A percentile compares a stretch with the other conserved stretches of the same genome.
phyloP scores from a whole-genome alignment of 2,113 vertebrate genomes.

The Rousettus leschenaultii region DNA sequence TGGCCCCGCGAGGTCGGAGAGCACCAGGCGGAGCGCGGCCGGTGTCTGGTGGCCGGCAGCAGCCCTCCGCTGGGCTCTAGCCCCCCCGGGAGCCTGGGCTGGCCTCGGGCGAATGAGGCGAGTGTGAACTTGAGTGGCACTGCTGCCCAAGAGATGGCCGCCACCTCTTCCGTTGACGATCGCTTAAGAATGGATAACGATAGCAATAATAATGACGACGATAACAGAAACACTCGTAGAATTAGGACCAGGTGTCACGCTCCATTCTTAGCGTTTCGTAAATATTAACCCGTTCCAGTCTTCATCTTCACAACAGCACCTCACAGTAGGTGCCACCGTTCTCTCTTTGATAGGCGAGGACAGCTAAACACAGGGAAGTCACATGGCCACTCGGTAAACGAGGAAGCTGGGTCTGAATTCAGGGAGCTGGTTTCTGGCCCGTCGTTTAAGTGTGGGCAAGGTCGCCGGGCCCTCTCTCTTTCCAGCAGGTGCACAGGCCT shows the following conservation, averaged over 20 bases:
- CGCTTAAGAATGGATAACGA: background rate
- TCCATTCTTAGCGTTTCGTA: background rate
- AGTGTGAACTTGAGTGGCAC: background rate
- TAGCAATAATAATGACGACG: too few relatives aligned
- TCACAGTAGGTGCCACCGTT: background rate
- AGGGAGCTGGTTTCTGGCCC: background rate
- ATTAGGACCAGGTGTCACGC: background rate
- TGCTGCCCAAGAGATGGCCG: background rate
- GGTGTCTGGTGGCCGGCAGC: background rate
- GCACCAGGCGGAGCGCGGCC: background rate
- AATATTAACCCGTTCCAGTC: background rate
- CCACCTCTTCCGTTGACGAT: background rate
- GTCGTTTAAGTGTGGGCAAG: background rate
- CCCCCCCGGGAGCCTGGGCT: background rate
- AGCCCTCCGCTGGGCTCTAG: rapidly evolving
- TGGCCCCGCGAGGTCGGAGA: background rate
- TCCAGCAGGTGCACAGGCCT: background rate
- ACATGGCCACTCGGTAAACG: background rate
- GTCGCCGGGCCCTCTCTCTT: background rate
- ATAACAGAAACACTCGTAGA: background rate
- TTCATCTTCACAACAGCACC: background rate
- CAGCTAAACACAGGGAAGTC: background rate
- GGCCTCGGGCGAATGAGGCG: background rate
- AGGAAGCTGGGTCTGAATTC: background rate
- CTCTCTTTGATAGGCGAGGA: background rate